phyloP scores from a whole-genome alignment of 2,113 vertebrate genomes.

The Protobothrops flavoviridis region DNA sequence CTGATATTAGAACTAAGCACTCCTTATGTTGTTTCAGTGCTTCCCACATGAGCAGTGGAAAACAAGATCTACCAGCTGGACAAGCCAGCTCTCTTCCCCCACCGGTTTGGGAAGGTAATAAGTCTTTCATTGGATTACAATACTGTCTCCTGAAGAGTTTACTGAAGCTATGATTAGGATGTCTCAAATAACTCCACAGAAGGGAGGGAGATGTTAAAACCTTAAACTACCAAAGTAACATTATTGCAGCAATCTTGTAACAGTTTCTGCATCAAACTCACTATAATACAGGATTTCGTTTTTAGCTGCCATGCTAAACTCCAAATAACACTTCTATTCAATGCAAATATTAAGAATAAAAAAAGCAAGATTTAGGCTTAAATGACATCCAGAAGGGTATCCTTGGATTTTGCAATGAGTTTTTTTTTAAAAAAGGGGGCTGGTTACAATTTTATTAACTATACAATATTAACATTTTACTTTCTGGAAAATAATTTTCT shows the following conservation, averaged over 20 bases:
- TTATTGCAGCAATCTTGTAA: neutral
- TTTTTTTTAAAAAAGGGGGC: neutral
- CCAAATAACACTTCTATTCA: neutral
- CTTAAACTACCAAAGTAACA: neutral
- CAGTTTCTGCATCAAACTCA: neutral
- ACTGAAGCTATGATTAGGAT: neutral
- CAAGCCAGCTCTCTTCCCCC: neutral
- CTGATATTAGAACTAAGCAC: neutral
- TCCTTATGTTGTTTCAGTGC: neutral
- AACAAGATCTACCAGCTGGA: conserved; percentile 20
- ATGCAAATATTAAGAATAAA: neutral
- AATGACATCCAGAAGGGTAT: neutral
- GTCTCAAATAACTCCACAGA: neutral
- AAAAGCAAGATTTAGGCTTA: neutral
- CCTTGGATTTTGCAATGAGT: neutral
- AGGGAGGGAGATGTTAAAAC: neutral
- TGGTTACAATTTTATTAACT: neutral
- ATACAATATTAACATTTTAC: neutral
- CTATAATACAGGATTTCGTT: neutral
- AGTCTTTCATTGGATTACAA: neutral
- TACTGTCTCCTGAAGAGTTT: neutral
- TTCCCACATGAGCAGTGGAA: neutral
- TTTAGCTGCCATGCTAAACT: neutral
- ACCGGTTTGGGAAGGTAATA: neutral
- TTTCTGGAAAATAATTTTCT: neutral